Evolutionary conservation across 2,888 invertebrate genomes (phyloP).

Genomic region (Agriopis leucophaearia): DNA sequence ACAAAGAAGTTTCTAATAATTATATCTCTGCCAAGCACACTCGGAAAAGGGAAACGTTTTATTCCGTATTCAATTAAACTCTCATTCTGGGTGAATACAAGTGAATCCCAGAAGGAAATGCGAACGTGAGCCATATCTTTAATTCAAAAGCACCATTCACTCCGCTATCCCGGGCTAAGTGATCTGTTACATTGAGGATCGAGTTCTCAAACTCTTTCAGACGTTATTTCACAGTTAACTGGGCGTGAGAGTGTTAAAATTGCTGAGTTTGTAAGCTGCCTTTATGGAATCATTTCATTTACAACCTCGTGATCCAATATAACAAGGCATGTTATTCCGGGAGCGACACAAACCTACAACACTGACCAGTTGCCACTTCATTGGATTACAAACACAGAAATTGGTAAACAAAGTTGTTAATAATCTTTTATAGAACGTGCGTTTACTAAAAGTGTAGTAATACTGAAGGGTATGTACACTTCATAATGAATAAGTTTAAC

Average conservation of each 20-base stretch:
- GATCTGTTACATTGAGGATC: conserved; percentile 55
- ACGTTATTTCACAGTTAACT: conserved; percentile 54
- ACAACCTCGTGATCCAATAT: too few species aligned
- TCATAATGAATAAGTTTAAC: too few species aligned
- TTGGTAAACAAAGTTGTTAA: too few species aligned
- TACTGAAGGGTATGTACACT: too few species aligned
- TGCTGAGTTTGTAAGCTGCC: conserved; percentile 15
- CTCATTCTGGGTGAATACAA: conserved; percentile 17
- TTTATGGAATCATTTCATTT: not conserved
- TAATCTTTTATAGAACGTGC: too few species aligned
- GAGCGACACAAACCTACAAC: too few species aligned
- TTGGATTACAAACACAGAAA: too few species aligned
- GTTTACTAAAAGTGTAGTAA: too few species aligned
- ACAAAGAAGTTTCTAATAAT: too few species aligned
- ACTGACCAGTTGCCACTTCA: too few species aligned
- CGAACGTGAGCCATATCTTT: conserved; percentile 49
- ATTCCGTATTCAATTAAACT: conserved; percentile 15
- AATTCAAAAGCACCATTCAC: conserved; percentile 49
- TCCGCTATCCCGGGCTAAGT: conserved; percentile 49
- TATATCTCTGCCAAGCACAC: not conserved
- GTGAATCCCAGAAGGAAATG: conserved; percentile 13
- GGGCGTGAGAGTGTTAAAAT: conserved; percentile 44
- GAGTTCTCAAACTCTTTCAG: conserved; percentile 57
- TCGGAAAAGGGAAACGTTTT: not conserved
- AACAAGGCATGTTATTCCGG: too few species aligned